Conservation (phyloP, 2,888 invertebrate genomes). For the Hirtodrosophila histrioides region DNA sequence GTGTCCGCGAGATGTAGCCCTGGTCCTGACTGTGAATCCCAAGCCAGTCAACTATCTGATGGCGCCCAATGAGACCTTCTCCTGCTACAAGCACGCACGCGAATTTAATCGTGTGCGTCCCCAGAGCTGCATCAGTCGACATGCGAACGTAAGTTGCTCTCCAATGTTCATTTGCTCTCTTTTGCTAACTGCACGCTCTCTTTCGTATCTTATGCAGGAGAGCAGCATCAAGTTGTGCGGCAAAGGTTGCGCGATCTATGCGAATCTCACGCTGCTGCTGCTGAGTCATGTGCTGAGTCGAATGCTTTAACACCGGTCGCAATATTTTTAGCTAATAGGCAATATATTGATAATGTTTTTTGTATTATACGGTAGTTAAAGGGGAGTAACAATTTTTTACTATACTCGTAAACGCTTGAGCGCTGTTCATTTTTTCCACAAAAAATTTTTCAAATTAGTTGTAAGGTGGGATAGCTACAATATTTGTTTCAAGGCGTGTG, state of each 20-base stretch:
- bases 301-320: constrained; percentile 76
- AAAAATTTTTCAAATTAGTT: constrained; percentile 58
- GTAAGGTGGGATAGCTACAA: constrained; percentile 44
- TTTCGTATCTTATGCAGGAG: constrained; percentile 84
- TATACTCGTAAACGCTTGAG: constrained; percentile 57
- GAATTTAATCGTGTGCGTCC: constrained; percentile 89
- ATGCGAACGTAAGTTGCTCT: constrained; percentile 88
- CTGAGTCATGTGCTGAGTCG: constrained; percentile 73
- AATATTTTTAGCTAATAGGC: constrained; percentile 48
- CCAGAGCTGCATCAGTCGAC: constrained; percentile 90
- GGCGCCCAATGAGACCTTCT: constrained; percentile 86
- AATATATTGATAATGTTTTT: constrained; percentile 57
- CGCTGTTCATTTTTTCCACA: constrained; percentile 59
- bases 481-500: constrained; percentile 38
- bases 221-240: constrained; percentile 89
- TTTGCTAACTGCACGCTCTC: constrained; percentile 20
- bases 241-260: constrained; percentile 81
- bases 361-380: constrained; percentile 56
- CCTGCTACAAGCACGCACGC: constrained; percentile 87
- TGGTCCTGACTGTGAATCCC: constrained; percentile 84
- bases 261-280: constrained; percentile 78
- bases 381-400: constrained; percentile 39
- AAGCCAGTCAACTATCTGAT: constrained; percentile 84
- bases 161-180: not conserved
- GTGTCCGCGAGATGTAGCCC: constrained; percentile 86